Conservation (phyloP, 2,888 invertebrate genomes). For the Merodon equestris region DNA sequence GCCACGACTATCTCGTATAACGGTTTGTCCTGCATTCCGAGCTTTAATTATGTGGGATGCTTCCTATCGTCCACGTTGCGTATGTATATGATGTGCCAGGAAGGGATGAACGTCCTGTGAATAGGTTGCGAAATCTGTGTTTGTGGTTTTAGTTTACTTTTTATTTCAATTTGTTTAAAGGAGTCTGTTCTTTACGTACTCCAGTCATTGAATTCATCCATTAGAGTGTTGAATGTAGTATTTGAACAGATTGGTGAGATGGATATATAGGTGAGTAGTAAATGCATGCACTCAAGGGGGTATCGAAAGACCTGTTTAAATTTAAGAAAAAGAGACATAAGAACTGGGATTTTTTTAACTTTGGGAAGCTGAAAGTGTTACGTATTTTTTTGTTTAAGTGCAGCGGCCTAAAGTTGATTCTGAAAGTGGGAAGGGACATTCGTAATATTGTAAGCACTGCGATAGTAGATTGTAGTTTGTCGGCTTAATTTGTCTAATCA, state of each 20-base stretch:
- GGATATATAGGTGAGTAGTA: slow-evolving; percentile 58
- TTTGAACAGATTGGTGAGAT: slow-evolving; percentile 45
- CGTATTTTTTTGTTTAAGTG: too few relatives aligned
- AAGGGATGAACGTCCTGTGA: slow-evolving; percentile 65
- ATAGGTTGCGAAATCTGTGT: slow-evolving; percentile 63
- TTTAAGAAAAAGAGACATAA: too few relatives aligned
- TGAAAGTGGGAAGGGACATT: too few relatives aligned
- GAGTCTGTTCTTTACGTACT: not conserved
- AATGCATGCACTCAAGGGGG: slow-evolving; percentile 50
- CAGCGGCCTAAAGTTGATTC: too few relatives aligned
- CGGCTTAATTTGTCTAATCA: too few relatives aligned
- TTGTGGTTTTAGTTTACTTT: slow-evolving; percentile 37
- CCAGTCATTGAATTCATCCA: slow-evolving; percentile 33
- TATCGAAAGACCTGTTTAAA: too few relatives aligned
- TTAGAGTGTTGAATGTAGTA: slow-evolving; percentile 50
- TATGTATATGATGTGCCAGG: slow-evolving; percentile 47
- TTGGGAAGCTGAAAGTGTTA: too few relatives aligned
- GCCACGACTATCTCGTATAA: too few relatives aligned
- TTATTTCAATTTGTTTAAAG: not conserved
- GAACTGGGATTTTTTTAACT: slow-evolving; percentile 14
- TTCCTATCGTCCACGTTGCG: slow-evolving; percentile 51
- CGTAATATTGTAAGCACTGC: too few relatives aligned
- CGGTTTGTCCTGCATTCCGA: too few relatives aligned
- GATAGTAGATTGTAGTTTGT: too few relatives aligned
- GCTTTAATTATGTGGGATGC: slow-evolving; percentile 63